Conservation (phyloP, 2,888 invertebrate species). For the Lacanobia wlatinum region DNA sequence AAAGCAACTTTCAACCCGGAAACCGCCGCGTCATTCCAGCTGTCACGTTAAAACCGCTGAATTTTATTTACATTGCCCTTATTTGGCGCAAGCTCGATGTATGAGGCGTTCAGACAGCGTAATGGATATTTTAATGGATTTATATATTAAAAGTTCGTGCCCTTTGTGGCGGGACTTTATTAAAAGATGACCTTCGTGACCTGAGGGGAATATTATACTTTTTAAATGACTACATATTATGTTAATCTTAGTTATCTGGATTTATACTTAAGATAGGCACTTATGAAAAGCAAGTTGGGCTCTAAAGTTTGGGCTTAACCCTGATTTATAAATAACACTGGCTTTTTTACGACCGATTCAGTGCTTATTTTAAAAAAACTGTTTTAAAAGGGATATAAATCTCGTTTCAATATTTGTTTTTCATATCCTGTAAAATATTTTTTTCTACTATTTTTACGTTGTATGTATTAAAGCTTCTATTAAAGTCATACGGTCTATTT, state of each 20-base stretch:
- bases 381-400: too few relatives aligned
- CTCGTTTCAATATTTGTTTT: not conserved
- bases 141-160: slow-evolving; percentile 61
- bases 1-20: slow-evolving; percentile 88
- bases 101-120: slow-evolving; percentile 56
- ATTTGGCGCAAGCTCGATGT: slow-evolving; percentile 67
- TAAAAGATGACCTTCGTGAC: slow-evolving; percentile 60
- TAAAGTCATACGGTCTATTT: slow-evolving; percentile 52
- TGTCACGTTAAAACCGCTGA: slow-evolving; percentile 64
- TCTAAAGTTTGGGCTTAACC: not conserved
- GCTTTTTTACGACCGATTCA: too few relatives aligned
- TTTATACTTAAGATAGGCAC: not conserved
- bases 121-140: slow-evolving; percentile 65
- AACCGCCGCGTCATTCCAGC: slow-evolving; percentile 73
- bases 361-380: too few relatives aligned
- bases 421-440: not conserved
- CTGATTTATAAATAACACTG: slow-evolving; percentile 4
- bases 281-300: not conserved
- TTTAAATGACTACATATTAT: slow-evolving; percentile 14
- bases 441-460: slow-evolving; percentile 1
- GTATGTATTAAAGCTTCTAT: slow-evolving; percentile 31
- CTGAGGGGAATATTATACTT: slow-evolving; percentile 27
- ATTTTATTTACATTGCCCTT: slow-evolving; percentile 76
- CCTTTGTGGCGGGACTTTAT: slow-evolving; percentile 55
- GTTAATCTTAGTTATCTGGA: slow-evolving; percentile 20